These are phyloP conservation scores for Drosophila quinaria DNA, from an alignment of 2,888 invertebrate genomes.

Conservation along the genomic window DNA sequence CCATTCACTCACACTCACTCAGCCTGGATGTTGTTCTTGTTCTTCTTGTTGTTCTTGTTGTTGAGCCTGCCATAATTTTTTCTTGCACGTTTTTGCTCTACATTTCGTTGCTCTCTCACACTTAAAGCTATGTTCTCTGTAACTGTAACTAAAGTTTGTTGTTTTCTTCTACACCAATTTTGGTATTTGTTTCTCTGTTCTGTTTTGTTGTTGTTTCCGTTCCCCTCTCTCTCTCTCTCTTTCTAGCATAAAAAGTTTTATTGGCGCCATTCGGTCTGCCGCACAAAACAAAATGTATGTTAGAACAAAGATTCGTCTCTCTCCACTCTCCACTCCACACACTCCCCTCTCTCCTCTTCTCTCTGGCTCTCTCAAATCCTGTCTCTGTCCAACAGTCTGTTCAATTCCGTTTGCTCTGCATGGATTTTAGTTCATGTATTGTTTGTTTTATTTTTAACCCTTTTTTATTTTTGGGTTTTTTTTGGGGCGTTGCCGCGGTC, in stretches of 20 bases:
- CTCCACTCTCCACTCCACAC: background rate
- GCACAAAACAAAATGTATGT: slow-evolving; percentile 57
- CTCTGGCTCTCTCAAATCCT: background rate
- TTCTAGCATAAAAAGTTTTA: slow-evolving; percentile 66
- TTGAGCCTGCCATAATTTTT: slow-evolving; percentile 36
- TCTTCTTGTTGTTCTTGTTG: background rate
- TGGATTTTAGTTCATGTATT: slow-evolving; percentile 26
- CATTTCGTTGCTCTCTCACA: slow-evolving; percentile 24
- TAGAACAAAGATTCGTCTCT: slow-evolving; percentile 21
- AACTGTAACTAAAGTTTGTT: slow-evolving; percentile 40
- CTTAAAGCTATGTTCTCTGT: slow-evolving; percentile 28
- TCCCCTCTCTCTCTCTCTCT: background rate
- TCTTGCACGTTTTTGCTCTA: slow-evolving; percentile 46
- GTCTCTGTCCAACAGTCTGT: slow-evolving; percentile 1
- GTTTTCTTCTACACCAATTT: slow-evolving; percentile 29
- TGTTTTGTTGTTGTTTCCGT: slow-evolving; percentile 1
- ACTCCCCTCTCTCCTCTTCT: background rate
- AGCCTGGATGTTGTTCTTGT: background rate
- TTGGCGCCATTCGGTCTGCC: slow-evolving; percentile 77
- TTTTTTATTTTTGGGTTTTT: slow-evolving; percentile 13
- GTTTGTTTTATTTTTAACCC: slow-evolving; percentile 22
- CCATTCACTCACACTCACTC: background rate
- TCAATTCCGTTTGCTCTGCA: slow-evolving; percentile 29
- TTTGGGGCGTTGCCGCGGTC: slow-evolving; percentile 42
- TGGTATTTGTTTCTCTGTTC: slow-evolving; percentile 15